Base-by-base conservation (phyloP, 2,797 vertebrate species). In the Triplophysa bombifrons region DNA sequence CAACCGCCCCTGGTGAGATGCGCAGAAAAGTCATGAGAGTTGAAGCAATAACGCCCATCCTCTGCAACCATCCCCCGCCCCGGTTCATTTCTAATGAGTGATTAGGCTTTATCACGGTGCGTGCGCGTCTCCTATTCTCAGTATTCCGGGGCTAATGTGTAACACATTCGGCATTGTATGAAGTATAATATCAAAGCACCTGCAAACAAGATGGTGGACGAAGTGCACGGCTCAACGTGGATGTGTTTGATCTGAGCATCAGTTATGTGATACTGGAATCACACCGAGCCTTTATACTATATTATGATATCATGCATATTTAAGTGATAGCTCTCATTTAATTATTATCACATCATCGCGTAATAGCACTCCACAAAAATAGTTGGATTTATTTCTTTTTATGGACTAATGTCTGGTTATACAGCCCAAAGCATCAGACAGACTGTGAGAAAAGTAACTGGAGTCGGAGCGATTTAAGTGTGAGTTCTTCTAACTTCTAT, bases 181-280 rank as follows among this genome's bases (percentile, higher is more conserved):
- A 81, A 76, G 73, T 87, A 85, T 88, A 87, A 89, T 87, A 90
- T 90, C 90, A 90, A 87, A 90, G 90, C 92, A 93, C 91, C 92
- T 92, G 91, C 91, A 91, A 91, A 90, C 93, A 94, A 94, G 88
- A 94, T 94, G 93, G 93, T 92, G 93, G 93, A 91, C 88, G 85
- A 85, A 88, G 90, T 89, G 91, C 88, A 89, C 79, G 78, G 84
- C 84, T 83, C 87, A 83, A 86, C 82, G 79, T 83, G 82, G 30
- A 71, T 82, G 50, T 66, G n/a, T 68, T 61, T 71, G 50, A 75
- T 46, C 38, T 76, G 67, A 67, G 78, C 60, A 78, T 66, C 64
- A 46, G 19, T 65, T 64, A 53, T 74, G 46, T 55, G 71, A 53
- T 75, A 19, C 13, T 56, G 48, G 65, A 38, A 69, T 60, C 44